Percentiles rank a stretch among this genome's conserved stretches.
These are phyloP conservation scores for Setophaga coronata DNA, from an alignment of 2,113 vertebrate species.

Conservation along the genomic window DNA sequence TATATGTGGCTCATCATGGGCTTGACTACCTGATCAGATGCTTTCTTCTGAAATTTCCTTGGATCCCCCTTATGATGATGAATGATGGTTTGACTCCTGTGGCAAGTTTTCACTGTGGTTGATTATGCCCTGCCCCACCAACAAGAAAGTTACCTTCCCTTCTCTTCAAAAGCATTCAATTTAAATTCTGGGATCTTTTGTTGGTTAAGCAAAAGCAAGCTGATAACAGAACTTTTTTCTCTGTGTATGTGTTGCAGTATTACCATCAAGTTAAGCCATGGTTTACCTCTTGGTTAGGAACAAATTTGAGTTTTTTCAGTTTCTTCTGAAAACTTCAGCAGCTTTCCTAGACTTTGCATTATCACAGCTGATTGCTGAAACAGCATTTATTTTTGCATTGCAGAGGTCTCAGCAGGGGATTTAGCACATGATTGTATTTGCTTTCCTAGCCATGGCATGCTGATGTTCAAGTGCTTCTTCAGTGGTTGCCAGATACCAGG, in stretches of 20 bases:
- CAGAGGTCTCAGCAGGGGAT: not conserved
- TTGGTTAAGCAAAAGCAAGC: not conserved
- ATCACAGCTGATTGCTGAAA: not conserved
- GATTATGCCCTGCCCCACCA: not conserved
- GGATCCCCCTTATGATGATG: not conserved
- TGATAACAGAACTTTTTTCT: not conserved
- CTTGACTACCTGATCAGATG: not conserved
- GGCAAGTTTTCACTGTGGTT: not conserved
- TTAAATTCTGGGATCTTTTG: not conserved
- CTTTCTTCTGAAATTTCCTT: not conserved
- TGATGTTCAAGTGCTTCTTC: not conserved
- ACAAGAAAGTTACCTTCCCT: not conserved
- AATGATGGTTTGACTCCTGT: not conserved
- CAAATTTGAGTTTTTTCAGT: not conserved
- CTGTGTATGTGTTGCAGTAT: not conserved
- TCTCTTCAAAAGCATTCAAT: not conserved
- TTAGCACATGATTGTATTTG: not conserved
- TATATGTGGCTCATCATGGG: fast-evolving
- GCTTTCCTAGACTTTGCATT: not conserved
- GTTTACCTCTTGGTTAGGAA: not conserved
- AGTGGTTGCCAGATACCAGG: not conserved
- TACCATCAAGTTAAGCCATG: not conserved
- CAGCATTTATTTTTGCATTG: not conserved
- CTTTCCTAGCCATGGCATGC: not conserved
- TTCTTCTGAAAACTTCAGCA: not conserved